phyloP scores from a whole-genome alignment of 1,140 invertebrate genomes.

The Drosophila kanapiae region DNA sequence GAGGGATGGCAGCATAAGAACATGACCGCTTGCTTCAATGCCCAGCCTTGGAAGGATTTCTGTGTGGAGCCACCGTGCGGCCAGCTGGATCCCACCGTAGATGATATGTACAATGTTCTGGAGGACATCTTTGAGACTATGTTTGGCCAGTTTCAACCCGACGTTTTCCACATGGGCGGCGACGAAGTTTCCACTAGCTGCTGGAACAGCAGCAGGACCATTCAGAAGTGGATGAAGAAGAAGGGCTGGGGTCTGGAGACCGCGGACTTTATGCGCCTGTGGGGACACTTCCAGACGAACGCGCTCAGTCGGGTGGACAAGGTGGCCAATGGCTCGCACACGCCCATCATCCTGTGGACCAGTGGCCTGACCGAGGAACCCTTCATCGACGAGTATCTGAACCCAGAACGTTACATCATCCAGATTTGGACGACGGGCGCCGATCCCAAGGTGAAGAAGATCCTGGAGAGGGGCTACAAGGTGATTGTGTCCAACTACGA shows the following conservation, averaged over 20 bases:
- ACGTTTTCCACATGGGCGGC: slow-evolving; percentile 95
- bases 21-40: slow-evolving; percentile 89
- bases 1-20: slow-evolving; percentile 93
- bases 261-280: slow-evolving; percentile 90
- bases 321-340: slow-evolving; percentile 77
- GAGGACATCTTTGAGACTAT: slow-evolving; percentile 90
- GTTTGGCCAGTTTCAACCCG: slow-evolving; percentile 88
- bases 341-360: slow-evolving; percentile 92
- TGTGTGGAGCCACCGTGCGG: slow-evolving; percentile 95
- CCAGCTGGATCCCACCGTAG: slow-evolving; percentile 92
- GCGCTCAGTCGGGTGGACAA: slow-evolving; percentile 88
- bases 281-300: slow-evolving; percentile 91
- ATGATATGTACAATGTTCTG: slow-evolving; percentile 90
- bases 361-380: slow-evolving; percentile 90
- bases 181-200: slow-evolving; percentile 92
- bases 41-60: slow-evolving; percentile 91
- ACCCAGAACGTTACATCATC: slow-evolving; percentile 91
- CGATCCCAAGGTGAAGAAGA: slow-evolving; percentile 88
- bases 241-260: slow-evolving; percentile 87
- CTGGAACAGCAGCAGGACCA: slow-evolving; percentile 90
- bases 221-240: slow-evolving; percentile 89
- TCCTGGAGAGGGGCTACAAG: slow-evolving; percentile 90
- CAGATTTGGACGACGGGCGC: slow-evolving; percentile 91
- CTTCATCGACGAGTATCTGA: slow-evolving; percentile 89
- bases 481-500: slow-evolving; percentile 95